Conservation (phyloP, 2,888 invertebrate genomes). For the Corbicula japonica region DNA sequence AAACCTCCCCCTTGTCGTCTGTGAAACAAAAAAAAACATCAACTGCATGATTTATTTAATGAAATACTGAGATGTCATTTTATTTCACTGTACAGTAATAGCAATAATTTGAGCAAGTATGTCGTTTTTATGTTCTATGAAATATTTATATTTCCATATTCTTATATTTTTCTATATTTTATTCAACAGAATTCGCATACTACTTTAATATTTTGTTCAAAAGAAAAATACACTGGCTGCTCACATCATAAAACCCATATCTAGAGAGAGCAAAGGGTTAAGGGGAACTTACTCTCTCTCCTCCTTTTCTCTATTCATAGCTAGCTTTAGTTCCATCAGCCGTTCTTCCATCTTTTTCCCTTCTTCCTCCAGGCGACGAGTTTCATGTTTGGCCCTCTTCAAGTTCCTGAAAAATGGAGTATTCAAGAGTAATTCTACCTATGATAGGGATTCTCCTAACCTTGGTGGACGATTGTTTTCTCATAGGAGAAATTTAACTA, state of each 20-base stretch:
- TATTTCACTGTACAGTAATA: background rate
- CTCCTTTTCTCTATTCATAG: constrained; percentile 85
- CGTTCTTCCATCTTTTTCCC: constrained; percentile 85
- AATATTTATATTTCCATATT: background rate
- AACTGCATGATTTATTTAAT: background rate
- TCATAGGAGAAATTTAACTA: background rate
- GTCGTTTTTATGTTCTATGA: background rate
- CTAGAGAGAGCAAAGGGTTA: background rate
- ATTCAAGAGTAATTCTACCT: background rate
- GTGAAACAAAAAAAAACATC: constrained; percentile 15
- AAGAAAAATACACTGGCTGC: background rate
- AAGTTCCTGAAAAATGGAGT: constrained; percentile 74
- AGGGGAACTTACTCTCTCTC: constrained; percentile 82
- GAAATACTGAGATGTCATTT: background rate
- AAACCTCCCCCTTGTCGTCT: constrained; percentile 82
- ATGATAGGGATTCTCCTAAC: background rate
- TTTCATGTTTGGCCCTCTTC: constrained; percentile 80
- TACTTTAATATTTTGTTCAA: background rate
- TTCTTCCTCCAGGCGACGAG: constrained; percentile 83
- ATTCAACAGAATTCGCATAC: background rate
- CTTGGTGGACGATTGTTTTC: background rate
- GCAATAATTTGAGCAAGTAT: background rate
- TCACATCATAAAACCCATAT: background rate
- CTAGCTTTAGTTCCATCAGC: constrained; percentile 83
- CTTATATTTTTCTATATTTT: background rate